A percentile compares a stretch with the other conserved stretches of the same genome.
These are phyloP conservation scores for Oenanthe oenanthe DNA, from an alignment of 2,113 vertebrate species.

Conservation along the genomic window DNA sequence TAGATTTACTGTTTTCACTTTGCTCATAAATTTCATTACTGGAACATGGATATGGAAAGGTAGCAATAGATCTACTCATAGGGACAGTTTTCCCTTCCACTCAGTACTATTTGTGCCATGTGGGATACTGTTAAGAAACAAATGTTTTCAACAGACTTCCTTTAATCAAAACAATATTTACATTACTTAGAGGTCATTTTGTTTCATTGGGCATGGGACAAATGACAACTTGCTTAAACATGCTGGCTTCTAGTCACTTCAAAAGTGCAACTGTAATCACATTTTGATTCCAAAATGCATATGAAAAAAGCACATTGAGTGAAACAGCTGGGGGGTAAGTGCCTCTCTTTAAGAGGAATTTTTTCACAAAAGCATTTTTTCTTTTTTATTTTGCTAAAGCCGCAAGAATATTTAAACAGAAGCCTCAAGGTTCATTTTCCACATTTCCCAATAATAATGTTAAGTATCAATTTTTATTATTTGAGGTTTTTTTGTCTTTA, in stretches of 20 bases:
- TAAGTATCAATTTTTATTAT: slow-evolving; percentile 48
- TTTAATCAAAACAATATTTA: not conserved
- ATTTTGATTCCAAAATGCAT: slow-evolving; percentile 49
- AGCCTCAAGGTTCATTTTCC: slow-evolving; percentile 62
- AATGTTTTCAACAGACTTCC: slow-evolving; percentile 8
- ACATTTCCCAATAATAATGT: slow-evolving; percentile 61
- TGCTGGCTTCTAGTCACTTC: slow-evolving; percentile 23
- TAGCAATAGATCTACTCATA: not conserved
- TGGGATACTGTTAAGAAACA: slow-evolving; percentile 15
- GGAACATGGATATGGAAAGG: not conserved
- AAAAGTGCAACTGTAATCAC: slow-evolving; percentile 30
- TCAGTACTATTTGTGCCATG: not conserved
- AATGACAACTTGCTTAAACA: slow-evolving; percentile 14
- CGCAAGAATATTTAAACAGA: slow-evolving; percentile 36
- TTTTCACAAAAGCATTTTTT: slow-evolving; percentile 54
- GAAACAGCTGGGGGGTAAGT: not conserved
- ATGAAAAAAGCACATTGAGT: slow-evolving; percentile 49
- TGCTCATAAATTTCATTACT: not conserved
- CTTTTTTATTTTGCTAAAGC: slow-evolving; percentile 40
- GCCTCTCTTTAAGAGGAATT: slow-evolving; percentile 55
- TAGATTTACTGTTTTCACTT: slow-evolving; percentile 2
- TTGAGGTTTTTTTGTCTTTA: slow-evolving; percentile 51
- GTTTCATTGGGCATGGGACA: slow-evolving; percentile 41
- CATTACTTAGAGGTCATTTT: slow-evolving; percentile 43
- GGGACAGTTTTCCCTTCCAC: not conserved